Evolutionary conservation across 2,113 vertebrate genomes (phyloP).

Genomic region (Proteles cristata): DNA sequence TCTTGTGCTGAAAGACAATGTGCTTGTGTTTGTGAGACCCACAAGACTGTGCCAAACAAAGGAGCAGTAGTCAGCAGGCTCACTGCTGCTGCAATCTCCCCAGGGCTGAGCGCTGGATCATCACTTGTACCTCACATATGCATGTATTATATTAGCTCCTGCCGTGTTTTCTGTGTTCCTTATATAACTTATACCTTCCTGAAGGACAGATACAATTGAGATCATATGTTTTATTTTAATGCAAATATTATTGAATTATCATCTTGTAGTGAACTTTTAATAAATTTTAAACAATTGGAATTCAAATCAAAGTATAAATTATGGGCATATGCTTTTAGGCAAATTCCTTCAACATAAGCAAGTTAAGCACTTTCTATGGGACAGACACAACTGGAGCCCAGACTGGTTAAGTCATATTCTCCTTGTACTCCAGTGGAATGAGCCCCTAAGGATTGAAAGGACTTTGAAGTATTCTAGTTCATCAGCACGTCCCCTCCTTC

Average conservation of each 20-base stretch:
- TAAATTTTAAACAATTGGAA: neutral
- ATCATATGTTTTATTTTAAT: slow-evolving; percentile 15
- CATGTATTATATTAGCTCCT: neutral
- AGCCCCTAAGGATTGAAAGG: neutral
- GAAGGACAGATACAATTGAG: neutral
- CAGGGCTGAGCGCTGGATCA: neutral
- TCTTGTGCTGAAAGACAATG: neutral
- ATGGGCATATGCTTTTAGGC: neutral
- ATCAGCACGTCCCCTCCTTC: neutral
- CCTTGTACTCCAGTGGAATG: neutral
- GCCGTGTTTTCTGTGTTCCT: neutral
- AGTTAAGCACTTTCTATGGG: neutral
- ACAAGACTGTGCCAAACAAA: neutral
- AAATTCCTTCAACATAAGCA: neutral
- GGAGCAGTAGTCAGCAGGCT: neutral
- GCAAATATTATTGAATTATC: neutral
- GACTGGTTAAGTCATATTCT: accelerated
- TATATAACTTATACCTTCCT: neutral
- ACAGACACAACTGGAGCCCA: neutral
- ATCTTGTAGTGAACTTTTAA: neutral
- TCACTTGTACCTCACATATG: neutral
- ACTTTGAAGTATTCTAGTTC: neutral
- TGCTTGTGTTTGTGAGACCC: neutral
- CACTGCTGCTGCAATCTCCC: too few species aligned
- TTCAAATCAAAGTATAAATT: neutral